Conservation (phyloP, 2,113 vertebrate species). For the Suricata suricatta region DNA sequence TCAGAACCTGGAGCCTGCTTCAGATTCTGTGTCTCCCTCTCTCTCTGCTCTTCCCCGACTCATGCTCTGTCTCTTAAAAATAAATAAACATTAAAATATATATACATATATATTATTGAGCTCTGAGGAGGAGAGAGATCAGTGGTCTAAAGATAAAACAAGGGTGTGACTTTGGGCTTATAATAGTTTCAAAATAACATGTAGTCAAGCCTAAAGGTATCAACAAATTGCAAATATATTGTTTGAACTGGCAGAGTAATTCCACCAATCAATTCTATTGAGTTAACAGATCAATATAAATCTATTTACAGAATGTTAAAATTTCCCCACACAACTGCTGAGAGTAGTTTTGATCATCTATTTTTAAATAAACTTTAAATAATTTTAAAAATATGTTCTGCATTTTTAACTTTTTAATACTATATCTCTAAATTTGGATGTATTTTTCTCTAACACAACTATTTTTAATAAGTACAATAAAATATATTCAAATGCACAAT, state of each 20-base stretch:
- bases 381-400: not conserved
- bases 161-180: not conserved
- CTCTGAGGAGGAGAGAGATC: not conserved
- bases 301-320: constrained; percentile 32
- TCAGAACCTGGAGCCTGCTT: too few species aligned
- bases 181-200: not conserved
- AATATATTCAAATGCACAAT: not conserved
- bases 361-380: constrained; percentile 46
- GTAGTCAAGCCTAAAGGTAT: not conserved
- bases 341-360: not conserved
- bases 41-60: too few species aligned
- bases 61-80: too few species aligned
- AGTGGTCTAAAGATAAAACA: not conserved
- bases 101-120: not conserved
- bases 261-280: not conserved
- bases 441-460: not conserved
- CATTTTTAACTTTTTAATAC: not conserved
- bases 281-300: constrained; percentile 54
- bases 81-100: too few species aligned
- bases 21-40: too few species aligned
- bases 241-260: not conserved
- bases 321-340: constrained; percentile 34
- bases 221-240: not conserved
- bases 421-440: not conserved
- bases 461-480: not conserved